phyloP scores from a whole-genome alignment of 2,113 vertebrate species.

The Oncorhynchus clarkii region DNA sequence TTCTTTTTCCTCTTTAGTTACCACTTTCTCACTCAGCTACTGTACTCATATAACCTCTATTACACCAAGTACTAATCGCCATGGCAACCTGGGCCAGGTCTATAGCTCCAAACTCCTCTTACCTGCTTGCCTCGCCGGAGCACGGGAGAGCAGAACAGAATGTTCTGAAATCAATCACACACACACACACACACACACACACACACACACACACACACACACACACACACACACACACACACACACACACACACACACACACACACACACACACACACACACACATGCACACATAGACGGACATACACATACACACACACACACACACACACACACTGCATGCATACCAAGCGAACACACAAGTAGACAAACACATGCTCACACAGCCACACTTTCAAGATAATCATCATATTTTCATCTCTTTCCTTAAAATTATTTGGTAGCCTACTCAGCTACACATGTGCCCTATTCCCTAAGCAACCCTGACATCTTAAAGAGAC shows the following conservation, averaged over 20 bases:
- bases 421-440: neutral
- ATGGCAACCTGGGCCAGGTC: neutral
- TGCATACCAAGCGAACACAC: neutral
- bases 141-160: neutral
- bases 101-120: neutral
- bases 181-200: neutral
- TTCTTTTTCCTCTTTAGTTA: no score
- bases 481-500: no score
- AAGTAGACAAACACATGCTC: neutral
- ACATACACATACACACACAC: neutral
- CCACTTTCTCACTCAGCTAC: no score
- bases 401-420: neutral
- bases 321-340: neutral
- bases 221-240: no score
- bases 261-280: no score
- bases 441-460: no score
- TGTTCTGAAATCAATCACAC: neutral
- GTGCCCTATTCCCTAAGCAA: no score
- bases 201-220: no score
- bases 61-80: constrained; percentile 18
- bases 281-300: no score
- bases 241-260: no score
- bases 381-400: neutral
- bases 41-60: constrained; percentile 19
- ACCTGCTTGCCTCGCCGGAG: neutral